Percentiles rank a stretch among this genome's conserved stretches.
Conservation (phyloP, 2,888 invertebrate species). For the Rhagium mordax region DNA sequence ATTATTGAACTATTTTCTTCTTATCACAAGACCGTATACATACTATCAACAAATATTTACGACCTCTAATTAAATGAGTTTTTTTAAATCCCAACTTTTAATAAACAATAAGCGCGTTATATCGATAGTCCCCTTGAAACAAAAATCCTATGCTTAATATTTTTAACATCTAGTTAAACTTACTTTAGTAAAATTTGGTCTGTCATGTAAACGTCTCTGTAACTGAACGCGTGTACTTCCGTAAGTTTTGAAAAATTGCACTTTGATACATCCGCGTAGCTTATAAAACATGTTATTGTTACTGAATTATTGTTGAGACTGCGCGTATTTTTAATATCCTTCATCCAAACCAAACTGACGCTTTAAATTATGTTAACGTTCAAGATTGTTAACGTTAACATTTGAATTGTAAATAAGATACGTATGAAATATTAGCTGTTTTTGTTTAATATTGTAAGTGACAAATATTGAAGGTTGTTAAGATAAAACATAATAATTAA, state of each 20-base stretch:
- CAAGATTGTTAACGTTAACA: no score
- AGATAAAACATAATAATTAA: not conserved
- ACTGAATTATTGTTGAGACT: not conserved
- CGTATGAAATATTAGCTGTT: not conserved
- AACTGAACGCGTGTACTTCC: not conserved
- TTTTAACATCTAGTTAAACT: not conserved
- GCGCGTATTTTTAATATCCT: not conserved
- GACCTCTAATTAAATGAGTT: no score
- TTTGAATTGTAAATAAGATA: slow-evolving; percentile 17
- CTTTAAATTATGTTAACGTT: not conserved
- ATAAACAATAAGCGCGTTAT: no score
- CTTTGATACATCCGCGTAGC: not conserved
- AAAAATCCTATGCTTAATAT: not conserved
- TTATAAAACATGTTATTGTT: not conserved
- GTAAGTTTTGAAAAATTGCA: not conserved
- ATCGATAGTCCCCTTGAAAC: no score
- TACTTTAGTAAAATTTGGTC: slow-evolving; percentile 21
- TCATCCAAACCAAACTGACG: not conserved
- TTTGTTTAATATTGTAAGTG: not conserved
- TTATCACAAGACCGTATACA: no score
- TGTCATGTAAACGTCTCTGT: not conserved
- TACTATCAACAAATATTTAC: no score
- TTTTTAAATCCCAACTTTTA: no score
- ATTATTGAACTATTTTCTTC: no score
- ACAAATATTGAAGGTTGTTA: slow-evolving; percentile 14